Evolutionary conservation across 1,140 invertebrate genomes (phyloP).

Genomic region (Drosophila carrolli): DNA sequence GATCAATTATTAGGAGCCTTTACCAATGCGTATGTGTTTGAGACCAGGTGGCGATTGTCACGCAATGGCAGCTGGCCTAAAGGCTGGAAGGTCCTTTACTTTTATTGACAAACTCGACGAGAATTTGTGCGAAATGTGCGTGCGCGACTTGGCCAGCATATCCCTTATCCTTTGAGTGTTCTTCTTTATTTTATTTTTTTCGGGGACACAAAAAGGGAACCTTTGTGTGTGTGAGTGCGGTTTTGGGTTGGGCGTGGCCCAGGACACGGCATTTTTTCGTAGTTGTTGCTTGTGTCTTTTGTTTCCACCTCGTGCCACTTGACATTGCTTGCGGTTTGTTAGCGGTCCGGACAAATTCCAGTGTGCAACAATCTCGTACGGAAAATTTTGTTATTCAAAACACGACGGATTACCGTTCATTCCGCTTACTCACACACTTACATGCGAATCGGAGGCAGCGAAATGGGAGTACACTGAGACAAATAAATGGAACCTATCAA

Average conservation of each 20-base stretch:
- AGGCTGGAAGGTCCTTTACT: conserved; percentile 60
- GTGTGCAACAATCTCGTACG: conserved; percentile 70
- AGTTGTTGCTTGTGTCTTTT: conserved; percentile 59
- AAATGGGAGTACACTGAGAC: neutral
- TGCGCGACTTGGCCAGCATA: conserved; percentile 58
- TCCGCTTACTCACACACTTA: conserved; percentile 68
- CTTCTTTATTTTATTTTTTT: conserved; percentile 17
- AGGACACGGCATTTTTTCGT: conserved; percentile 43
- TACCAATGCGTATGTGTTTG: neutral
- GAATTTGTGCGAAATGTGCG: conserved; percentile 76
- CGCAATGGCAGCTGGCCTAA: conserved; percentile 62
- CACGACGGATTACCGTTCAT: conserved; percentile 82
- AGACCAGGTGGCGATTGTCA: conserved; percentile 73
- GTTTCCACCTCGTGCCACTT: conserved; percentile 65
- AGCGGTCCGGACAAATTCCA: conserved; percentile 70
- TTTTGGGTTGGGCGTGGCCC: conserved; percentile 60
- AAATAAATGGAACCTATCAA: neutral
- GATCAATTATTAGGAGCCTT: conserved; percentile 23
- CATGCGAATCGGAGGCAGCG: conserved; percentile 1
- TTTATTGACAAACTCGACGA: conserved; percentile 76
- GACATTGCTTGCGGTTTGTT: conserved; percentile 80
- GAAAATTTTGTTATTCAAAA: conserved; percentile 81
- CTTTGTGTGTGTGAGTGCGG: conserved; percentile 22
- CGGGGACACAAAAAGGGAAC: conserved; percentile 44
- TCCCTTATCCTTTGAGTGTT: conserved; percentile 76